Conservation (phyloP, 2,888 invertebrate species). For the Julus scanicus region DNA sequence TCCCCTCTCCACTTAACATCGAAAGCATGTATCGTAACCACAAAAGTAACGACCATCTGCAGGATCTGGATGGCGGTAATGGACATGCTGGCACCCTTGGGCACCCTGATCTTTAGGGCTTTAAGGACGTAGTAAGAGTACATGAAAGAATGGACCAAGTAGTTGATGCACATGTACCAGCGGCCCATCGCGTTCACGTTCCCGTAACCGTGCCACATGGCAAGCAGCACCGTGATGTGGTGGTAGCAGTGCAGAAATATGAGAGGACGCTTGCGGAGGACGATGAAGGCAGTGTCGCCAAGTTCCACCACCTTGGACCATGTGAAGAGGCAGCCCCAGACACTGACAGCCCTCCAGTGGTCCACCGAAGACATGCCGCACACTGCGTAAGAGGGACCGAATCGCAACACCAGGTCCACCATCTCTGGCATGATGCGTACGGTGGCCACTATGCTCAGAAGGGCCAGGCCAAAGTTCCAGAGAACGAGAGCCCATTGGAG, state of each 20-base stretch:
- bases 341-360: background rate
- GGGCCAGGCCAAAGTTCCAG: no score
- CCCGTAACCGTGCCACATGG: background rate
- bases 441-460: no score
- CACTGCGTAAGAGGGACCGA: no score
- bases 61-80: background rate
- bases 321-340: background rate
- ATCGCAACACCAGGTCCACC: no score
- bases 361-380: background rate
- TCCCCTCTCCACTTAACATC: background rate
- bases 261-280: background rate
- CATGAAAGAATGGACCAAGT: background rate
- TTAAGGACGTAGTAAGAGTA: background rate
- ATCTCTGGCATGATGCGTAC: no score
- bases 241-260: background rate
- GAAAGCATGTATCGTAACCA: background rate
- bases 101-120: background rate
- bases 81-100: background rate
- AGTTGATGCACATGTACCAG: background rate
- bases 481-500: no score
- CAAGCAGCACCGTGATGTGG: background rate
- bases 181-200: constrained; percentile 9
- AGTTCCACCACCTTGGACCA: background rate
- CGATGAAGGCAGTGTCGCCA: background rate
- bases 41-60: background rate